phyloP scores from a whole-genome alignment of 2,888 invertebrate species.

The Drosophila kuntzei region DNA sequence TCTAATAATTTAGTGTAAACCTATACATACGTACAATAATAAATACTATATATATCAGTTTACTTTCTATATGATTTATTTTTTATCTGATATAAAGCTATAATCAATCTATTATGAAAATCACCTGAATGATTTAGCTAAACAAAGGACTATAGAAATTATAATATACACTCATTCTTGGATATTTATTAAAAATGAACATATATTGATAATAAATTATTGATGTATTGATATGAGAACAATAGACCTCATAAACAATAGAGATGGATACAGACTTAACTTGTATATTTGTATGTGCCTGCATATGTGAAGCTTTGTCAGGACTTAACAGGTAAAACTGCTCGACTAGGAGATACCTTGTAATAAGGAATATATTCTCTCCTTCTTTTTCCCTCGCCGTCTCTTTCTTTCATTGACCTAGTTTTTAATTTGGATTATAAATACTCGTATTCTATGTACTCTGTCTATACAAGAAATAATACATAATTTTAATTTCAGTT shows the following conservation, averaged over 20 bases:
- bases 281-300: neutral
- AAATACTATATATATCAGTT: slow-evolving; percentile 1
- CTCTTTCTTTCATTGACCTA: neutral
- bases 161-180: neutral
- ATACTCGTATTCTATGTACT: neutral
- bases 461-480: neutral
- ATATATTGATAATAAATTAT: neutral
- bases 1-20: slow-evolving; percentile 32
- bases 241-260: neutral
- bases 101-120: neutral
- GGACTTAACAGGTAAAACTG: neutral
- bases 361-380: no score
- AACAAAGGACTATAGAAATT: neutral
- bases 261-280: neutral
- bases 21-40: slow-evolving; percentile 5
- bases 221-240: neutral
- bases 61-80: neutral
- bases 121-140: neutral
- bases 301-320: neutral
- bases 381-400: no score
- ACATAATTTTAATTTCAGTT: no score
- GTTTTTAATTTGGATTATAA: neutral
- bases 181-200: neutral
- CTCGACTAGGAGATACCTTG: neutral
- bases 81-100: neutral